phyloP scores from a whole-genome alignment of 2,888 invertebrate genomes.

The Sinhomidia bicolor region DNA sequence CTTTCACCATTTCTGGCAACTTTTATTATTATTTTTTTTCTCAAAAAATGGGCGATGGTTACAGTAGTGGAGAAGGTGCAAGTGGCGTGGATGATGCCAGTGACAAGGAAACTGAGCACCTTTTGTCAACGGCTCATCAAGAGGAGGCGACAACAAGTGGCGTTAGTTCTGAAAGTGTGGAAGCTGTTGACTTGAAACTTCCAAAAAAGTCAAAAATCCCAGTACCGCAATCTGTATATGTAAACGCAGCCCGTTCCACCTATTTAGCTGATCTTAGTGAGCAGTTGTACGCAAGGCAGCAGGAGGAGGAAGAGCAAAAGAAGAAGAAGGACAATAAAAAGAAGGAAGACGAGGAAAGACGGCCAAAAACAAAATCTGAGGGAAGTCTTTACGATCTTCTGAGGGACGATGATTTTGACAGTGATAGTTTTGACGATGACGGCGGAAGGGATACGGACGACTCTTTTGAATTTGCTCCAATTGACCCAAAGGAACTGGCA shows the following conservation, averaged over 20 bases:
- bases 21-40: too few species aligned
- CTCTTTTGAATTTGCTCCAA: neutral
- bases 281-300: neutral
- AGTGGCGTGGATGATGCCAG: too few species aligned
- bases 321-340: neutral
- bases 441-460: neutral
- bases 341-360: neutral
- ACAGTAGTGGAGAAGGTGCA: too few species aligned
- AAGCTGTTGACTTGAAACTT: too few species aligned
- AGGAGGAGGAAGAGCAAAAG: neutral
- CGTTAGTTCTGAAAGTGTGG: too few species aligned
- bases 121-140: too few species aligned
- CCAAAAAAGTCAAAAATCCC: conserved; percentile 49
- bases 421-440: conserved; percentile 6
- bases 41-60: too few species aligned
- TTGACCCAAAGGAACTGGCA: neutral
- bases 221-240: conserved; percentile 9
- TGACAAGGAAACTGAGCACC: too few species aligned
- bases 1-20: too few species aligned
- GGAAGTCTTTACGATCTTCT: neutral
- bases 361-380: neutral
- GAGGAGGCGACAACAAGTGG: too few species aligned
- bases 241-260: neutral
- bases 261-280: conserved; percentile 7
- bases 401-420: conserved; percentile 21